Conservation (phyloP, 2,113 vertebrate species). For the Rhea americana region DNA sequence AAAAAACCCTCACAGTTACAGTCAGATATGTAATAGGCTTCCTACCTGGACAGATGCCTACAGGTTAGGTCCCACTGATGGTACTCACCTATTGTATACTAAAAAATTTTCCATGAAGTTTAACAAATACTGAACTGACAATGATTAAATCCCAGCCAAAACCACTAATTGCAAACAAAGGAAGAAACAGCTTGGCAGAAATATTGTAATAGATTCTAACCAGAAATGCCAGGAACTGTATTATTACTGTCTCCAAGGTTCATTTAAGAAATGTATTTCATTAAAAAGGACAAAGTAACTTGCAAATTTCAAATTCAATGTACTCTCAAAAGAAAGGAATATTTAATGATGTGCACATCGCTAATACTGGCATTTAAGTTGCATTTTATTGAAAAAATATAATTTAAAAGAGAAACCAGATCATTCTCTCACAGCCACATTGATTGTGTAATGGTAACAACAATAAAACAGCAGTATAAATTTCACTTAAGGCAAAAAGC, state of each 20-base stretch:
- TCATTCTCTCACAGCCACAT: background rate
- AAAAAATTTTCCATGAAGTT: background rate
- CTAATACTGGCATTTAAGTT: conserved; percentile 1
- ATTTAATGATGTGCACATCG: background rate
- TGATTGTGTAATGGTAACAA: background rate
- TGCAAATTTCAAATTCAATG: background rate
- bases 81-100: background rate
- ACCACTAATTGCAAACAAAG: background rate
- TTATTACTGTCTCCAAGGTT: background rate
- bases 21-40: background rate
- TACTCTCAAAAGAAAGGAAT: background rate
- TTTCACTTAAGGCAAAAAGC: background rate
- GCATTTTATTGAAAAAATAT: conserved; percentile 1
- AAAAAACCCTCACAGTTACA: background rate
- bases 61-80: background rate
- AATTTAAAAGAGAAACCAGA: conserved; percentile 8
- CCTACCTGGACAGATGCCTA: background rate
- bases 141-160: background rate
- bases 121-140: background rate
- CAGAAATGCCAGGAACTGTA: background rate
- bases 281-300: background rate
- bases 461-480: background rate
- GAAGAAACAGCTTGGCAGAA: background rate
- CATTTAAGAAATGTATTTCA: background rate
- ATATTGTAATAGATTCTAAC: background rate